Evolutionary conservation across 2,797 vertebrate species (phyloP).

Genomic region (Cyclopterus lumpus): DNA sequence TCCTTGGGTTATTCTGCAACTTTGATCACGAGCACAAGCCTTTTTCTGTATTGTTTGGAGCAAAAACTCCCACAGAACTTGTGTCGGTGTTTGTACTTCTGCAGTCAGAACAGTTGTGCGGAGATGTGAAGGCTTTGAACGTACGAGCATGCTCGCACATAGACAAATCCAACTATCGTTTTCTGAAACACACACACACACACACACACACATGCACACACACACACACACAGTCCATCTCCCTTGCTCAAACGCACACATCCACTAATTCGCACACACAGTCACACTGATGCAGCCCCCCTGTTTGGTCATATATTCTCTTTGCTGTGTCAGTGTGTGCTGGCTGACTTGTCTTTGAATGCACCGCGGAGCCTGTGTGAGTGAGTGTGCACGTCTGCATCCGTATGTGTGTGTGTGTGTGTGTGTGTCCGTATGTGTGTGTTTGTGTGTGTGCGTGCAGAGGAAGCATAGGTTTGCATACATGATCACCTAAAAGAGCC

Average conservation of each 20-base stretch:
- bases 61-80: conserved; percentile 65
- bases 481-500: conserved; percentile 20
- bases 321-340: conserved; percentile 65
- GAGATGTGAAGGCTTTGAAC: conserved; percentile 64
- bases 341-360: conserved; percentile 46
- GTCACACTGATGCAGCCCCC: conserved; percentile 30
- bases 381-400: conserved; percentile 5
- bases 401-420: neutral
- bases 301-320: conserved; percentile 71
- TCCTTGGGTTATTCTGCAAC: conserved; percentile 53
- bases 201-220: no score
- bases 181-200: conserved; percentile 45
- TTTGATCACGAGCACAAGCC: conserved; percentile 64
- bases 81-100: conserved; percentile 64
- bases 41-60: conserved; percentile 57
- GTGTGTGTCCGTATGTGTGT: conserved; percentile 11
- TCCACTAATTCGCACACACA: conserved; percentile 37
- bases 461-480: neutral
- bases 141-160: no score
- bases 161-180: conserved; percentile 39
- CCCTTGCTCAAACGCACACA: conserved; percentile 38
- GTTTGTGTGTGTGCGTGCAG: conserved; percentile 10
- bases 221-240: conserved; percentile 51
- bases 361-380: neutral
- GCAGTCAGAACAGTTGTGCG: conserved; percentile 65